Evolutionary conservation across 2,113 vertebrate species (phyloP), one percentile per base, ranked within the genome.

Genomic region (Pipa parva): DNA sequence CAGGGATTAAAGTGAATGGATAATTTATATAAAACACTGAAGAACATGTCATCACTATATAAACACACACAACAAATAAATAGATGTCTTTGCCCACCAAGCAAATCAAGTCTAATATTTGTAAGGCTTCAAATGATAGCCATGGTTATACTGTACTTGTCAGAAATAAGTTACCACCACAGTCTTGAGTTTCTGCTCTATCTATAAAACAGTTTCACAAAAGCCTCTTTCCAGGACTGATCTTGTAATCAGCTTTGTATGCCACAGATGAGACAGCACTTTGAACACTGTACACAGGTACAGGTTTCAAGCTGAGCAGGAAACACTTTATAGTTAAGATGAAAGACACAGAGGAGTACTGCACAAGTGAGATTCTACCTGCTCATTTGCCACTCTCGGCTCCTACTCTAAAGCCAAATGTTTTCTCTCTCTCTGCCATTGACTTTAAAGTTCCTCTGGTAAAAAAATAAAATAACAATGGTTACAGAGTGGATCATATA

Each of bases 301-400:
- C 42, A 46, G 13, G 42, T 9, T 49, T 49, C 46, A 49, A 49
- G 46, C 46, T 21, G 21, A 42, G 39, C 52, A 56, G 52, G 27
- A 27, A 29, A 56, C 52, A 29, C 26, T 56, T 17, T 31, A 31
- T 31, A 31, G 2, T 45, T 6, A 46, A 49, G 27, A 56, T 55
- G 27, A 56, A 56, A 56, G 27, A 8, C 52, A 22, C 22, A 8
- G 22, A 9, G 46, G 18, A 49, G 20, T 9, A 13, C 18, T 46
- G 7, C 7, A 17, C 7, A 46, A 17, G 42, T 27, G 50, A 54
- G 25, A 22, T 1, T 26, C 3, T 36, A 11, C 33, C 33, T 36
- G 5, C 7, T 4, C 33, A 36, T 36, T 36, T 36, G 2, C 13
- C 13, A n/a, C 13, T 42, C 13, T n/a, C 2, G 15, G 39, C 6